Base-by-base conservation (phyloP, 2,888 invertebrate genomes). In the Melikaiella ostensackeni region DNA sequence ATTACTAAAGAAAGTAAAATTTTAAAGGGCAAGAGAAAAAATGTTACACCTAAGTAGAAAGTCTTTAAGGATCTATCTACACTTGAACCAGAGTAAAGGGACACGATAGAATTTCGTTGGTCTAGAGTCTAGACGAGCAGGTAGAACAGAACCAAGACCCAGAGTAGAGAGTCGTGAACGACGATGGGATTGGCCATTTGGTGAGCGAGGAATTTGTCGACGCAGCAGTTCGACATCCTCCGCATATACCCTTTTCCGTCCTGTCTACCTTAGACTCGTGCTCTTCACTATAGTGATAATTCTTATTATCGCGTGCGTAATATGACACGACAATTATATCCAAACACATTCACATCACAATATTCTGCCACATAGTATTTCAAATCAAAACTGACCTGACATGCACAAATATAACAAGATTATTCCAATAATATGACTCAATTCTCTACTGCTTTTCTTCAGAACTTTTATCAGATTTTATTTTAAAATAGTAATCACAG, bases 121-220 rank as follows among this genome's bases (percentile, higher is more conserved):
- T 86, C 83, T 84, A 85, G 84, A 84, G 85, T 86, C 83, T 84
- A 85, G 84, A 84, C 82, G 78, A 77, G 73, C 81, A 80, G 83
- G 84, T 82, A 84, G 38, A 13, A 13, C 13, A 35, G 84, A 86
- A 83, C 79, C 82, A 80, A 82, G 81, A 81, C 81, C 84, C 84
- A 84, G 86, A 88, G 87, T 85, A 86, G 86, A 83, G 83, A 85
- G 81, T 82, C 81, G 77, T 78, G 81, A 82, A 77, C 84, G 84
- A 82, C 83, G 84, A 84, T 83, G 83, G 86, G 86, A 88, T 88
- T 87, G 88, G 88, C 86, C 88, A 88, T 88, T 89, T 86, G 88
- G 87, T 83, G 80, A 84, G 78, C 82, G 84, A 88, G 89, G 89
- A 90, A 90, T 90, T 89, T 86, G 90, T 87, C 87, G 89, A 90